Evolutionary conservation across 2,113 vertebrate species (phyloP), one percentile per base, ranked within the genome.

Genomic region (Equus przewalskii): DNA sequence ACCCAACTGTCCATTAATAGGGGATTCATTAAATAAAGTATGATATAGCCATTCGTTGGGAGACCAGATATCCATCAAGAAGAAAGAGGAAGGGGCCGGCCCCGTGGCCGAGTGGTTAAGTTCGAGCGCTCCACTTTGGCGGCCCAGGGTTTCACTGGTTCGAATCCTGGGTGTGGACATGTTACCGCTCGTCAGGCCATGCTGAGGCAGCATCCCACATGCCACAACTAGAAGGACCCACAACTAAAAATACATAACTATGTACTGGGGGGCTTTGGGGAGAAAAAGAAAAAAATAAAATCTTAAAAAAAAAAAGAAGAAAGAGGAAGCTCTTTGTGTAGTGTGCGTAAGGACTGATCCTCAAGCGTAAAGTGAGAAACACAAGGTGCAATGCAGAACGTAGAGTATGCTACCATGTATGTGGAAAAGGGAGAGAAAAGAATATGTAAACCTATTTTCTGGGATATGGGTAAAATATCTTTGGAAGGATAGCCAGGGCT

Each of bases 1-100:
- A 18, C 46, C 36, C 69, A 79, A 67, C 51, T 87, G 11, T 78
- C 44, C 62, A 86, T 90, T 97, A 89, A 75, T 49, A 93, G 62
- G 33, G 36, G n/a, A 84, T 62, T 94, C 64, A 95, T 78, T 67
- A 86, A 67, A 75, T 93, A 72, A 78, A 94, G 65, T 76, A n/a
- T 41, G 54, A 58, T 70, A 41, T 2, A 85, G 58, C 80, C 88
- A 87, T 87, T 87, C 44, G 4, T 13, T 82, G 79, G 46, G 81
- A 88, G 65, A 93, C 33, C 46, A 89, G 81, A 36, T 86, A 62
- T 28, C 41, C 79, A 26, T 72, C 26, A 91, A 70, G 82, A 95
- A 93, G 60, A 91, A 94, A 87, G 41, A 67, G 49, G 49, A 81
- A 72, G 62, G 36, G 36, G 36, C 36, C 36, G 36, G 36, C 36